Percentiles rank a stretch among this genome's conserved stretches.
These are phyloP conservation scores for Cirrhinus mrigala DNA, from an alignment of 2,797 vertebrate genomes.

Conservation along the genomic window DNA sequence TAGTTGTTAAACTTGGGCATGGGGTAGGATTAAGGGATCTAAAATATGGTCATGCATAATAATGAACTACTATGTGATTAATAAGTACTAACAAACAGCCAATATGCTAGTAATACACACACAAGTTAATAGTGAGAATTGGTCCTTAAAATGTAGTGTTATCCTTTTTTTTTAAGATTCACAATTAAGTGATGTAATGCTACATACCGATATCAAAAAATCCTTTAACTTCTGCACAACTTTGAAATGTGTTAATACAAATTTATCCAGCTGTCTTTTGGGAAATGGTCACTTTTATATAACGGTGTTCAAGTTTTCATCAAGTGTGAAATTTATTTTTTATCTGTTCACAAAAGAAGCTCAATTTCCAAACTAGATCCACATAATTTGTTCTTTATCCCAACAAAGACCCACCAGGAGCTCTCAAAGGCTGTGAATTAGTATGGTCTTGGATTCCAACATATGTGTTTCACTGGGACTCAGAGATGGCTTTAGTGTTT, in stretches of 20 bases:
- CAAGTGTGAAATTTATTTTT: not conserved
- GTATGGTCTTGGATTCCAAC: slow-evolving; percentile 51
- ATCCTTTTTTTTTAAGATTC: not conserved
- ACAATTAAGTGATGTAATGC: not conserved
- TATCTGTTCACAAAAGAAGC: not conserved
- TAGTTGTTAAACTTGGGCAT: no score
- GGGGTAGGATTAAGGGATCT: no score
- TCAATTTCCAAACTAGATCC: not conserved
- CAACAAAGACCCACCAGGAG: slow-evolving; percentile 30
- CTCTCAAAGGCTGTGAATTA: slow-evolving; percentile 33
- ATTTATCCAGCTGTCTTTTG: not conserved
- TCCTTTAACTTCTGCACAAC: not conserved
- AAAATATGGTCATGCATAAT: no score
- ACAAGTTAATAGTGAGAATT: not conserved
- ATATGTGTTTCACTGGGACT: slow-evolving; percentile 46
- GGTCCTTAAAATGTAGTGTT: not conserved
- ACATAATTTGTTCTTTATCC: slow-evolving; percentile 45
- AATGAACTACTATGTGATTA: no score
- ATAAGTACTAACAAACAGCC: not conserved
- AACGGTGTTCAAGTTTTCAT: not conserved
- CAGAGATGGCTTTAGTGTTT: slow-evolving; percentile 49
- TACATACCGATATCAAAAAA: not conserved
- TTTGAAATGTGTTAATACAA: not conserved
- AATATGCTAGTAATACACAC: not conserved
- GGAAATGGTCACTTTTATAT: not conserved